These are phyloP conservation scores for Antennarius maculatus DNA, from an alignment of 2,797 vertebrate genomes.

Conservation along the genomic window DNA sequence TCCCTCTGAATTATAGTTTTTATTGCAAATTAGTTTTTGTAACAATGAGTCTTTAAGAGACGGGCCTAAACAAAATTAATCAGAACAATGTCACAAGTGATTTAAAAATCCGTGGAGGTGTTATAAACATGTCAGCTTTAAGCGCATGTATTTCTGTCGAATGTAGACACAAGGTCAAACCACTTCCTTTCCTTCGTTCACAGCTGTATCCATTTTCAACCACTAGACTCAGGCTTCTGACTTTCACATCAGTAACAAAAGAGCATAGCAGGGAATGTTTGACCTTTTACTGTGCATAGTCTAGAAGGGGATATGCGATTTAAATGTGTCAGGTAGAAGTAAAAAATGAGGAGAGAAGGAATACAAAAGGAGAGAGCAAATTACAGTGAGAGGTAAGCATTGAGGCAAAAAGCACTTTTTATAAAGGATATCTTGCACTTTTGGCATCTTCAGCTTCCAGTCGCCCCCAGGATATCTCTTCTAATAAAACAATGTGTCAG, in stretches of 20 bases:
- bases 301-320: slow-evolving; percentile 78
- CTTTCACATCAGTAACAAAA: slow-evolving; percentile 65
- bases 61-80: not conserved
- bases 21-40: too few relatives aligned
- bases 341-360: slow-evolving; percentile 47
- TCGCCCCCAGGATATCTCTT: slow-evolving; percentile 64
- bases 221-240: slow-evolving; percentile 41
- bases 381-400: slow-evolving; percentile 45
- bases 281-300: slow-evolving; percentile 76
- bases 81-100: too few relatives aligned
- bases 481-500: slow-evolving; percentile 77
- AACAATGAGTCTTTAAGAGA: too few relatives aligned
- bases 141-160: slow-evolving; percentile 20
- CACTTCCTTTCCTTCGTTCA: slow-evolving; percentile 38
- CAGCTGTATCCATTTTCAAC: slow-evolving; percentile 51
- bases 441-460: slow-evolving; percentile 56
- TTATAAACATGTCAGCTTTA: slow-evolving; percentile 23
- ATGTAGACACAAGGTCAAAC: slow-evolving; percentile 57
- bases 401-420: slow-evolving; percentile 45
- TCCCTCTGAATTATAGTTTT: too few relatives aligned
- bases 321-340: slow-evolving; percentile 64
- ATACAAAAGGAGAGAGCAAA: slow-evolving; percentile 50
- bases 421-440: slow-evolving; percentile 57
- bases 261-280: slow-evolving; percentile 70
- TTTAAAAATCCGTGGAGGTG: slow-evolving; percentile 3